phyloP scores from a whole-genome alignment of 1,140 invertebrate species.

The Solenopsis fugax region DNA sequence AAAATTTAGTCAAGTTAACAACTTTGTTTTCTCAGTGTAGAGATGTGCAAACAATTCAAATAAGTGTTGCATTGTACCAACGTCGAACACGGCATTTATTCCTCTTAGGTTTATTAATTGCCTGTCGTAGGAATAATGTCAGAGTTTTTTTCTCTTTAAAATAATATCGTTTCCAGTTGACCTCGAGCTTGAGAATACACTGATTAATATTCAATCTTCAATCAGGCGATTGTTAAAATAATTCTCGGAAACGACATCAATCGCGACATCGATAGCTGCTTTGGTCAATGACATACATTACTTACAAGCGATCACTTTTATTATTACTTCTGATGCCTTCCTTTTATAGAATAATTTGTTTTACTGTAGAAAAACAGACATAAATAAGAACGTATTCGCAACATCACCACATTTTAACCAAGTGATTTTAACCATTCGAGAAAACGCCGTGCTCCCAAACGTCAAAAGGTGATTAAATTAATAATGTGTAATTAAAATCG shows the following conservation, averaged over 20 bases:
- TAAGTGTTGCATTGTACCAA: neutral
- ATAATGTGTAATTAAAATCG: constrained; percentile 45
- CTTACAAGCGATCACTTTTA: neutral
- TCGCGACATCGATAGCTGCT: neutral
- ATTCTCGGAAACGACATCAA: neutral
- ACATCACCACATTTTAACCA: neutral
- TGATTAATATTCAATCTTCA: constrained; percentile 16
- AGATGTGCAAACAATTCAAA: too few species aligned
- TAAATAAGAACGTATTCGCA: neutral
- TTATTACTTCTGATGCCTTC: neutral
- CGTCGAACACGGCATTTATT: neutral
- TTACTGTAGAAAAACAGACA: neutral
- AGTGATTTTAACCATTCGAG: neutral
- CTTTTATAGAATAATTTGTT: constrained; percentile 1
- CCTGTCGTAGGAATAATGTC: constrained; percentile 8
- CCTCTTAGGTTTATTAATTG: neutral
- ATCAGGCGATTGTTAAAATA: neutral
- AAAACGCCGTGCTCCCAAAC: neutral
- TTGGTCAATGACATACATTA: neutral
- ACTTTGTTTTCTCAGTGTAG: too few species aligned
- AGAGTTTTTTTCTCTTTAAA: neutral
- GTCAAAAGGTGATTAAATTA: constrained; percentile 32
- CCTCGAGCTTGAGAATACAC: neutral
- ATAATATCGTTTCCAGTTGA: neutral
- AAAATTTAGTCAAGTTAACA: too few species aligned